A percentile compares a stretch with the other conserved stretches of the same genome.
These are phyloP conservation scores for Frankliniella fusca DNA, from an alignment of 2,888 invertebrate genomes.

Conservation along the genomic window DNA sequence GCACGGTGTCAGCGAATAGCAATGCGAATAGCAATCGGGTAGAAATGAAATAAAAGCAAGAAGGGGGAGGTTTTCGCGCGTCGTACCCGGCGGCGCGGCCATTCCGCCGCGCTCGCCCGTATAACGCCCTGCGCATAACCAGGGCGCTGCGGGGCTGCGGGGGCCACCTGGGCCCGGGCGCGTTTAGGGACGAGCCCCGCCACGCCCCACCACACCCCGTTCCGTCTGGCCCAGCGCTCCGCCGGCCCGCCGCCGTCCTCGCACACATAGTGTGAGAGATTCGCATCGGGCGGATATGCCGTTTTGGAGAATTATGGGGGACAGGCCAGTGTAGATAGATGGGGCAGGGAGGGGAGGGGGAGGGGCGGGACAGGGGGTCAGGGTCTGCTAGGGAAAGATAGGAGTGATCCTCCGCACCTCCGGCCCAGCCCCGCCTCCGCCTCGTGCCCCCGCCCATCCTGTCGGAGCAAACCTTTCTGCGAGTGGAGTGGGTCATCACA, in stretches of 20 bases:
- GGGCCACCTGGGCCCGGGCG: neutral
- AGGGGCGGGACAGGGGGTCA: neutral
- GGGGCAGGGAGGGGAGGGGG: neutral
- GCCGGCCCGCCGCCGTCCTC: slow-evolving; percentile 28
- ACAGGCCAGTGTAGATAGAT: slow-evolving; percentile 12
- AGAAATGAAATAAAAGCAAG: neutral
- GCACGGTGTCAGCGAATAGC: neutral
- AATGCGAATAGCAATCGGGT: neutral
- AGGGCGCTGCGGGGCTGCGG: neutral
- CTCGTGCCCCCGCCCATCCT: neutral
- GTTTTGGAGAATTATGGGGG: slow-evolving; percentile 15
- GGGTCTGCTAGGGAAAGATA: neutral
- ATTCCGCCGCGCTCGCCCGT: neutral
- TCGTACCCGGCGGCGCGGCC: neutral
- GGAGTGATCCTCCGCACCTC: too few species aligned
- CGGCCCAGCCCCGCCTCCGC: neutral
- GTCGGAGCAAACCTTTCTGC: too few species aligned
- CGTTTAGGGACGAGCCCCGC: neutral
- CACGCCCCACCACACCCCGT: neutral
- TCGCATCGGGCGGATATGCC: slow-evolving; percentile 28
- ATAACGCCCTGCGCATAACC: neutral
- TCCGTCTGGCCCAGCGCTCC: neutral
- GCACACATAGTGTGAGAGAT: slow-evolving; percentile 28
- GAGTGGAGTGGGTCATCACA: too few species aligned
- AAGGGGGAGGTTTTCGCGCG: neutral